Evolutionary conservation across 2,113 vertebrate species (phyloP).

Genomic region (Indicator indicator): DNA sequence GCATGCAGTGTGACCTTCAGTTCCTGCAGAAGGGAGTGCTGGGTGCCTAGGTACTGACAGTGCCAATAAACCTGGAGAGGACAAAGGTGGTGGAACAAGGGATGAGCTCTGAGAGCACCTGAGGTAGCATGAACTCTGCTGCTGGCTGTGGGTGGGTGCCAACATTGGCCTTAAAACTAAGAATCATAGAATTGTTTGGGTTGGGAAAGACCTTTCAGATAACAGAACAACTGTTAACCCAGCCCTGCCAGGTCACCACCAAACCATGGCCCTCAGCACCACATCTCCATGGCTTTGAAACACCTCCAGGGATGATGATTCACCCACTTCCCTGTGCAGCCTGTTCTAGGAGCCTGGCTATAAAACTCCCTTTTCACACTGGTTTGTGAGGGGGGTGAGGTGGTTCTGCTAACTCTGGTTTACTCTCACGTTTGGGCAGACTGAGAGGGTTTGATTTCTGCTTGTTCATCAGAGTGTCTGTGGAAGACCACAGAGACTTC

Average conservation of each 20-base stretch:
- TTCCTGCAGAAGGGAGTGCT: background rate
- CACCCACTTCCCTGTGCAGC: too few relatives aligned
- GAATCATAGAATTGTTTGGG: too few relatives aligned
- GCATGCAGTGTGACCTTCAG: background rate
- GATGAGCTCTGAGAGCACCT: background rate
- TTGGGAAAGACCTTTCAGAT: too few relatives aligned
- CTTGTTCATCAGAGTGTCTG: background rate
- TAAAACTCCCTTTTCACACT: background rate
- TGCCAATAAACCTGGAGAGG: background rate
- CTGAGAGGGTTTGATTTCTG: background rate
- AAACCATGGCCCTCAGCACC: too few relatives aligned
- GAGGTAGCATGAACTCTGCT: background rate
- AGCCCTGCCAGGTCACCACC: too few relatives aligned
- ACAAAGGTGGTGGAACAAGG: background rate
- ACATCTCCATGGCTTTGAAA: too few relatives aligned
- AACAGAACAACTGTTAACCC: too few relatives aligned
- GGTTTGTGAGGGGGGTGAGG: background rate
- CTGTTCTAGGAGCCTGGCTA: background rate
- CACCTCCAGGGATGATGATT: too few relatives aligned
- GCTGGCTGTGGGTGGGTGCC: background rate
- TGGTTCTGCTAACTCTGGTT: fast-evolving
- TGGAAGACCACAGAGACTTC: background rate
- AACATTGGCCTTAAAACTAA: fast-evolving
- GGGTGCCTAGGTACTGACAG: background rate
- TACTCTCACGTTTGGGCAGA: background rate